Evolutionary conservation across 2,113 vertebrate species (phyloP), one percentile per base, ranked within the genome.

Genomic region (Loxodonta africana): DNA sequence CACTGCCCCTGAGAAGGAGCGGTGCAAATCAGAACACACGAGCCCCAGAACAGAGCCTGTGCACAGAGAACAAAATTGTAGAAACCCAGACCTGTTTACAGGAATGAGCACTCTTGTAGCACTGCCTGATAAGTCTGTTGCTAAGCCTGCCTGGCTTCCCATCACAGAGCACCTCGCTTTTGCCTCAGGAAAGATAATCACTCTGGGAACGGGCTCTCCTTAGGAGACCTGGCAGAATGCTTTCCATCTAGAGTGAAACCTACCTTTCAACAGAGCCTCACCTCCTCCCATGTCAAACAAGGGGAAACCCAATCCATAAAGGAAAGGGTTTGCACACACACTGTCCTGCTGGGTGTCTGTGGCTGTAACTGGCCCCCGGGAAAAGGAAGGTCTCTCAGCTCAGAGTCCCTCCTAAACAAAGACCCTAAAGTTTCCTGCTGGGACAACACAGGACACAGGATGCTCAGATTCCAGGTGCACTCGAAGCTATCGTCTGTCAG

Each of bases 331-430:
- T 95, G 48, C 78, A 74, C 88, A 83, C 60, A 85, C 60, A 95
- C 60, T 95, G 93, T 94, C 74, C 94, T 94, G 67, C 88, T 69
- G 88, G 97, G 96, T 97, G 93, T 96, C 60, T 82, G 94, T 33
- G 92, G 82, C 33, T 94, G 95, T 94, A 96, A 98, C 95, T 97
- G 97, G 98, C 81, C 44, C 77, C 76, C 84, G 14, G 80, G 85
- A 95, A 98, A 92, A 97, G 95, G 96, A 94, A 97, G n/a, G 96
- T 97, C 97, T 96, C 97, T 97, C 95, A 85, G 87, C 85, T 95
- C 95, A n/a, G 91, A 97, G 97, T 93, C 94, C 90, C 88, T 95
- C 95, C 88, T 83, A 97, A 98, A 99, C 98, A 99, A 99, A 98
- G 98, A 98, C 97, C 91, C 96, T 96, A 98, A 98, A 98, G 98